Evolutionary conservation across 2,797 vertebrate species (phyloP), one percentile per base, ranked within the genome.

Genomic region (Peromyscus melanophrys): DNA sequence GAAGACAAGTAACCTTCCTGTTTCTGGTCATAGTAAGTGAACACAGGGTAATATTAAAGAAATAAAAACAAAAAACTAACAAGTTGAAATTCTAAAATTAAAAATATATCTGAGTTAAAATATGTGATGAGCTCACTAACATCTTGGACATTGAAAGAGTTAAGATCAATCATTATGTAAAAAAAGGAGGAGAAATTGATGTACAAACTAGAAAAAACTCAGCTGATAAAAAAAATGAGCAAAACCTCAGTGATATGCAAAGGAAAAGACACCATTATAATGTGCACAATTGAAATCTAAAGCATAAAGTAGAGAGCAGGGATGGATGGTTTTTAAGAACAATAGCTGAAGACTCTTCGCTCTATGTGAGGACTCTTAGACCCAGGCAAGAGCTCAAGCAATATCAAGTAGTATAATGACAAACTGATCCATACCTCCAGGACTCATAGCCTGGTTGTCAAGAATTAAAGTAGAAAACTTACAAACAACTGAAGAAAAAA

Each of bases 381-480:
- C 4, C 4, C 80, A 95, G 40, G 34, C 12, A 81, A 61, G n/a
- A 85, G 12, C 43, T 55, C 46, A 63, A 76, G 29, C 69, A 69
- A 81, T 63, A 61, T 0, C 3, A 61, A 86, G 31, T 7, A 91
- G 19, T n/a, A 73, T 88, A 95, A 95, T 80, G 17, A 67, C 31
- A 84, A 81, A 75, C 52, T 55, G 14, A 55, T 19, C 11, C n/a
- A 93, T 7, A n/a, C 3, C 2, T 65, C 78, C 4, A 69, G 27
- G 87, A 0, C 1, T 0, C 1, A 29, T 85, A 67, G 43, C 37
- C 71, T 84, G 92, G 85, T 49, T 69, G 9, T 85, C 67, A 6
- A 63, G 76, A 77, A 85, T 12, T 61, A 92, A 81, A 89, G 85
- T 46, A 23, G 71, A 67, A 95, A 93, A 88, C 73, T 27, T 81